Conservation (phyloP, 1,140 invertebrate genomes). For the Pseudomyrmex cubaensis region DNA sequence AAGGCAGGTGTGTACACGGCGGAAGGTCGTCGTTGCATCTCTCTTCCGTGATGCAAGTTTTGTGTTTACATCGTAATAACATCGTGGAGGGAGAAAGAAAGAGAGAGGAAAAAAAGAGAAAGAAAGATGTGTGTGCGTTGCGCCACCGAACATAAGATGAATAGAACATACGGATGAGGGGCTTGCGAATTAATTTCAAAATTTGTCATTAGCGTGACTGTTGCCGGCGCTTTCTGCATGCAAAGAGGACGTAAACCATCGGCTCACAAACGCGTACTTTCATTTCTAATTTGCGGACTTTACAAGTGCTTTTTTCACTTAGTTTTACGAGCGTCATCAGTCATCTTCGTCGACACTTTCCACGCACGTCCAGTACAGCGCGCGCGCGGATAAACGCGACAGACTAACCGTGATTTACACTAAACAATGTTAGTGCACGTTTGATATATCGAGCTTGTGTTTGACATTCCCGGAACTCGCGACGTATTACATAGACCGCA, state of each 20-base stretch:
- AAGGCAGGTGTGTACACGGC: conserved; percentile 59
- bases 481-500: too few relatives aligned
- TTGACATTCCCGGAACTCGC: background rate
- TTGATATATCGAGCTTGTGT: background rate
- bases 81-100: conserved; percentile 4
- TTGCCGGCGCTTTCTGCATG: background rate
- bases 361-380: too few relatives aligned
- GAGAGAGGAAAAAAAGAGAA: background rate
- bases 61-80: conserved; percentile 71
- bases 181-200: conserved; percentile 3
- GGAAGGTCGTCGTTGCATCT: conserved; percentile 47
- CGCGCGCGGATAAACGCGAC: background rate
- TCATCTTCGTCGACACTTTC: background rate
- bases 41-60: conserved; percentile 67
- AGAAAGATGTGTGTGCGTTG: background rate
- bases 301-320: background rate
- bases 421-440: background rate
- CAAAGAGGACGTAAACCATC: background rate
- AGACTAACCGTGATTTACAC: conserved; percentile 18
- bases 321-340: background rate
- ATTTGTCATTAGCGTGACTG: background rate
- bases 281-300: background rate
- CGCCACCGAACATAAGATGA: conserved; percentile 53
- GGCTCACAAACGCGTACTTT: background rate
- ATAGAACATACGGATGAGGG: conserved; percentile 38